Conservation (phyloP, 2,888 invertebrate genomes). For the Calephelis perditalis region DNA sequence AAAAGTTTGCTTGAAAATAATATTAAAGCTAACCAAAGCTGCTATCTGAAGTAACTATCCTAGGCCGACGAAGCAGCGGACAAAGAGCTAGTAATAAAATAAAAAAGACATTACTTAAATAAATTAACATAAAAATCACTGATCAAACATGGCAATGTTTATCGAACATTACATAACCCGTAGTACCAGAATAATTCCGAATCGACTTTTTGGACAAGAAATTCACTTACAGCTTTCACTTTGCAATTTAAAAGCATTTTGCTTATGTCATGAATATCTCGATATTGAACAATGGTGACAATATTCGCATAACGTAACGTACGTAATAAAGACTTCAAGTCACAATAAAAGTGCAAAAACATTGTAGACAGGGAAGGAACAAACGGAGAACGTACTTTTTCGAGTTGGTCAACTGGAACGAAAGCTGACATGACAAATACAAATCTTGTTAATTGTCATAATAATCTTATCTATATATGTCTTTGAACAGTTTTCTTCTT, state of each 20-base stretch:
- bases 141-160: conserved; percentile 8
- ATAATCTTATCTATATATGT: too few relatives aligned
- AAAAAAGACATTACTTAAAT: neutral
- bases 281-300: conserved; percentile 6
- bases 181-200: conserved; percentile 5
- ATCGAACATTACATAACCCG: neutral
- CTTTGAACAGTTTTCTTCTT: too few relatives aligned
- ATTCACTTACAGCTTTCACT: conserved; percentile 2
- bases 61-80: too few relatives aligned
- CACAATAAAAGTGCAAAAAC: neutral
- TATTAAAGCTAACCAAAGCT: too few relatives aligned
- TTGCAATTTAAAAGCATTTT: conserved; percentile 8
- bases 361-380: too few relatives aligned
- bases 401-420: too few relatives aligned
- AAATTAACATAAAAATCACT: neutral
- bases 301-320: neutral
- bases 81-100: neutral
- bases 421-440: too few relatives aligned
- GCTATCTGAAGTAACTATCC: too few relatives aligned
- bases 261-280: conserved; percentile 8
- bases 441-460: too few relatives aligned
- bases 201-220: conserved; percentile 9
- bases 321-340: neutral
- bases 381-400: too few relatives aligned
- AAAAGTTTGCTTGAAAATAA: too few relatives aligned